These are phyloP conservation scores for Temnopleurus reevesii DNA, from an alignment of 53 echinoderm and acorn worm species.

Conservation along the genomic window DNA sequence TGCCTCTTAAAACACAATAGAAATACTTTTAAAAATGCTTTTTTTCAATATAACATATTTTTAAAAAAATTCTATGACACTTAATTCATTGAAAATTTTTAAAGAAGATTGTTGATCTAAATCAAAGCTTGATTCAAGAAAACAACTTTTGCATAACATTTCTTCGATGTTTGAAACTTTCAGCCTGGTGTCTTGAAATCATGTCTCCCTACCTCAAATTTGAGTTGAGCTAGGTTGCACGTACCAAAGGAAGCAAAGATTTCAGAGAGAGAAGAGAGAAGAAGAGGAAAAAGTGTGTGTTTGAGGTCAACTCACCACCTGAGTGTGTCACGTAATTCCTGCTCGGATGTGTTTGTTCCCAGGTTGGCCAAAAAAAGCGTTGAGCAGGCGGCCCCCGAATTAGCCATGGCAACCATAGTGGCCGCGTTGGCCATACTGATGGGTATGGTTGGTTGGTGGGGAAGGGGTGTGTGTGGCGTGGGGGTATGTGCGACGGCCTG, in stretches of 20 bases:
- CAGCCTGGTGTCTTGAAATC: background rate
- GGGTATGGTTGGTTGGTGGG: slow-evolving; percentile 97
- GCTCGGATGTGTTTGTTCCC: slow-evolving; percentile 94
- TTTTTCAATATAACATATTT: no score
- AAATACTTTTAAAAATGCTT: no score
- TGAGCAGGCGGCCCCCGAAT: slow-evolving; percentile 91
- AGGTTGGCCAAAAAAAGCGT: slow-evolving; percentile 99
- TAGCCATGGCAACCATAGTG: slow-evolving; percentile 95
- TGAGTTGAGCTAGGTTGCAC: background rate
- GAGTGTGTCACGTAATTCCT: slow-evolving; percentile 90
- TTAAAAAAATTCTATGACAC: no score
- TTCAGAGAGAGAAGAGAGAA: background rate
- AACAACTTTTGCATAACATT: no score
- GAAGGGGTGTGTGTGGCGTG: slow-evolving; percentile 98
- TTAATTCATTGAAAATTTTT: no score
- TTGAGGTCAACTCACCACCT: slow-evolving; percentile 86
- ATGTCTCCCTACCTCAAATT: background rate
- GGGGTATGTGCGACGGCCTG: slow-evolving; percentile 96
- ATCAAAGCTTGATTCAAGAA: no score
- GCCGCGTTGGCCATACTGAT: slow-evolving; percentile 94
- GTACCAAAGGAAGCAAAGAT: background rate
- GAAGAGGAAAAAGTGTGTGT: background rate
- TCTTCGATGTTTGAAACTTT: no score
- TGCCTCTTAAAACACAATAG: no score
- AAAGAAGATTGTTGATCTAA: no score